Percentiles rank a stretch among this genome's conserved stretches.
Conservation (phyloP, 2,797 vertebrate species). For the Helicolenus hilgendorfi region DNA sequence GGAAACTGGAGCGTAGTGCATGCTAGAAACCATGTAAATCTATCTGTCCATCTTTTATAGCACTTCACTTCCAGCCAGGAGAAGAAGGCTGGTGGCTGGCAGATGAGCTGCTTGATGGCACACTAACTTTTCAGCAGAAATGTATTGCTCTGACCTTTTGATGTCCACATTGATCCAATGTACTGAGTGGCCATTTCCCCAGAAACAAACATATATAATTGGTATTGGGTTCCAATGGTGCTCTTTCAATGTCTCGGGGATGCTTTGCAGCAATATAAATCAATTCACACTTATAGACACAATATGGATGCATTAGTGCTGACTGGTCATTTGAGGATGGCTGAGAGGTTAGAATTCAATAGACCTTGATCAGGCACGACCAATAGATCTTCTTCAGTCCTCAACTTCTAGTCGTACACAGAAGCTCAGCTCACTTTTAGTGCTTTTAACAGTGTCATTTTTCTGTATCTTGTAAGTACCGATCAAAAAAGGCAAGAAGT, state of each 20-base stretch:
- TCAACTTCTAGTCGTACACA: constrained; percentile 71
- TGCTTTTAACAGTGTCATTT: background rate
- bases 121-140: constrained; percentile 86
- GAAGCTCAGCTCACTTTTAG: constrained; percentile 56
- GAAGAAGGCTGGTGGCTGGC: constrained; percentile 36
- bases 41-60: constrained; percentile 18
- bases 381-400: constrained; percentile 83
- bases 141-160: constrained; percentile 89
- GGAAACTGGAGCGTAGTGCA: background rate
- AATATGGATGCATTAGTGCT: constrained; percentile 92
- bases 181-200: constrained; percentile 88
- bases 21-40: constrained; percentile 8
- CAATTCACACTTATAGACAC: constrained; percentile 93
- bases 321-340: constrained; percentile 88
- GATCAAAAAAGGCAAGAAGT: background rate
- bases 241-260: constrained; percentile 87
- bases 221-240: constrained; percentile 90
- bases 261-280: constrained; percentile 91
- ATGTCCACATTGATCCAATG: constrained; percentile 88
- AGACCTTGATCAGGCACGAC: constrained; percentile 86
- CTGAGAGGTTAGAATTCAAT: constrained; percentile 88
- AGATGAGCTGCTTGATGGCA: constrained; percentile 68
- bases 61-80: constrained; percentile 17
- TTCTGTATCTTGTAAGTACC: background rate
- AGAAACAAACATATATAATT: constrained; percentile 92